phyloP scores from a whole-genome alignment of 2,888 invertebrate genomes.

The Carterocephalus palaemon region DNA sequence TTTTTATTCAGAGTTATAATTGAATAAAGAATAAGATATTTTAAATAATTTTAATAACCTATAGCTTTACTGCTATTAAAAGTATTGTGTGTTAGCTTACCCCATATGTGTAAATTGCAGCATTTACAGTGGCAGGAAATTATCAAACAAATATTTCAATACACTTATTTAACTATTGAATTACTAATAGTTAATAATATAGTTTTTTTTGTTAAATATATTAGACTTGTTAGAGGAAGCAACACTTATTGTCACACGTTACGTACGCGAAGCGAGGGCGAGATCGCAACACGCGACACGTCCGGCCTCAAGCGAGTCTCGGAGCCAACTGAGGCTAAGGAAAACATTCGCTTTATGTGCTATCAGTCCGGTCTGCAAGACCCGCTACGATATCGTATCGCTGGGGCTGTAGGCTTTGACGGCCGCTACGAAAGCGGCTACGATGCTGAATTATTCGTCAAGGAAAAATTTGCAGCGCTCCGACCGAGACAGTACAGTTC shows the following conservation, averaged over 20 bases:
- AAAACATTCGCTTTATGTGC: slow-evolving; percentile 8
- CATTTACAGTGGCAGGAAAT: slow-evolving; percentile 10
- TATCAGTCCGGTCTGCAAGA: slow-evolving; percentile 4
- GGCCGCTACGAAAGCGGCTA: slow-evolving; percentile 57
- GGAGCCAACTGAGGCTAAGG: slow-evolving; percentile 55
- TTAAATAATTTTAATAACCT: background rate
- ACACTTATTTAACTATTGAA: slow-evolving; percentile 5
- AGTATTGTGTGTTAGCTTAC: slow-evolving; percentile 1
- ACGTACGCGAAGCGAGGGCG: slow-evolving; percentile 57
- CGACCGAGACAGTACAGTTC: slow-evolving; percentile 70
- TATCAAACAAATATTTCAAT: slow-evolving; percentile 2
- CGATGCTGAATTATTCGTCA: slow-evolving; percentile 47
- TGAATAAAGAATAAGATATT: background rate
- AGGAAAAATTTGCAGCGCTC: slow-evolving; percentile 66
- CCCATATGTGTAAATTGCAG: slow-evolving; percentile 15
- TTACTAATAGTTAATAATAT: slow-evolving; percentile 6
- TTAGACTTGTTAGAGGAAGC: slow-evolving; percentile 70
- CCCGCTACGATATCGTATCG: slow-evolving; percentile 26
- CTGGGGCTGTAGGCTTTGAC: slow-evolving; percentile 48
- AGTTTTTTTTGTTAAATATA: slow-evolving; percentile 41
- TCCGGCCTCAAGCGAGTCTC: slow-evolving; percentile 52
- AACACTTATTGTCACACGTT: slow-evolving; percentile 79
- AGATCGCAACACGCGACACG: slow-evolving; percentile 53
- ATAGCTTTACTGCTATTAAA: too few relatives aligned
- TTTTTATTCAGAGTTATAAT: background rate